Evolutionary conservation across 1,140 invertebrate genomes (phyloP).

Genomic region (Rhynchophorus ferrugineus): DNA sequence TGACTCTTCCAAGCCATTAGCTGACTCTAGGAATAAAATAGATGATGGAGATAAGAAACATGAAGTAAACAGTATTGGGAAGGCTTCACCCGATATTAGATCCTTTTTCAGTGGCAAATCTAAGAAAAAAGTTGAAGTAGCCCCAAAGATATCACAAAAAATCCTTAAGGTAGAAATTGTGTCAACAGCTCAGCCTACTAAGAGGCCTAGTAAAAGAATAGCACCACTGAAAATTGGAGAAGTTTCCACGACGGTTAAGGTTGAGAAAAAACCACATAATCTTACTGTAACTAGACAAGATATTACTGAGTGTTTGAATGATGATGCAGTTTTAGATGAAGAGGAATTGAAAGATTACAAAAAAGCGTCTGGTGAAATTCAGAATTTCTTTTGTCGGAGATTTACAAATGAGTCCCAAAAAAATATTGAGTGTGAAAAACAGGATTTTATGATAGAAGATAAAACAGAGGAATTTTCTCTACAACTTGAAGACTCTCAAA

Average conservation of each 20-base stretch:
- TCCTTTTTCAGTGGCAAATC: too few relatives aligned
- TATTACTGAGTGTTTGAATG: conserved; percentile 1
- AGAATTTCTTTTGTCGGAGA: conserved; percentile 1
- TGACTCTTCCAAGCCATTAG: too few relatives aligned
- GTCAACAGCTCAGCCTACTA: background rate
- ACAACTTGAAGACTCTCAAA: conserved; percentile 51
- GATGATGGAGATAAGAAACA: too few relatives aligned
- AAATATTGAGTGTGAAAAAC: conserved; percentile 28
- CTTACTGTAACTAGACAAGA: too few relatives aligned
- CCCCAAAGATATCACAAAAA: too few relatives aligned
- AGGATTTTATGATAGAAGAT: conserved; percentile 37
- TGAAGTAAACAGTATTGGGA: too few relatives aligned
- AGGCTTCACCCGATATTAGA: too few relatives aligned
- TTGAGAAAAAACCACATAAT: too few relatives aligned
- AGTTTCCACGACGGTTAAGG: conserved; percentile 1
- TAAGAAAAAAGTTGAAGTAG: too few relatives aligned
- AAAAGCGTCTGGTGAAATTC: background rate
- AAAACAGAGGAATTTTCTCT: conserved; percentile 58
- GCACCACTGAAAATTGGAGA: conserved; percentile 4
- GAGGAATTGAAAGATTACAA: background rate
- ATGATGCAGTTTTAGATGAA: conserved; percentile 1
- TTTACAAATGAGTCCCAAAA: background rate
- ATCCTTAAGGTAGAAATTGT: too few relatives aligned
- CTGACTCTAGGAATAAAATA: too few relatives aligned
- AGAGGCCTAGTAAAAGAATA: conserved; percentile 16